Conservation (phyloP, 2,888 invertebrate genomes). For the Monoplex corrugatus region DNA sequence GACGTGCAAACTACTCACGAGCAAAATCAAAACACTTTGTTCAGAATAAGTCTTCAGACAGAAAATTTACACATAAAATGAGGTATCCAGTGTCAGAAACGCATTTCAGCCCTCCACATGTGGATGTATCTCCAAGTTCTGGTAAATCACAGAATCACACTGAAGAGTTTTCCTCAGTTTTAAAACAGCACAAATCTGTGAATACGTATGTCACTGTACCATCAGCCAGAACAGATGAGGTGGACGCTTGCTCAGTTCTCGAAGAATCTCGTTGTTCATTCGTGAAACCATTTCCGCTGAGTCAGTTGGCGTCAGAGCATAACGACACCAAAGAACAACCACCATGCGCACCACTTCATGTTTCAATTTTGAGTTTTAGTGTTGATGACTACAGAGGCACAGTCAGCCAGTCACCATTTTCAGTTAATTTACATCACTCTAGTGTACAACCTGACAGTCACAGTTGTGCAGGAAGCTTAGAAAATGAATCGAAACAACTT, state of each 20-base stretch:
- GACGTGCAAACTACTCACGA: neutral
- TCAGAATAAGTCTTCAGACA: neutral
- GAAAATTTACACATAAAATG: neutral
- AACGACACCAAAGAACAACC: neutral
- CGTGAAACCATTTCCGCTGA: conserved; percentile 26
- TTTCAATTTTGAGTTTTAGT: conserved; percentile 26
- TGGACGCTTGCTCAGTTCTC: neutral
- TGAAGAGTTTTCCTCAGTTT: neutral
- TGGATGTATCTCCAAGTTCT: neutral
- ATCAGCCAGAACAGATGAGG: neutral
- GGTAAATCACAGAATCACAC: neutral
- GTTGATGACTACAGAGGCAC: conserved; percentile 25
- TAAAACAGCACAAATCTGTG: neutral
- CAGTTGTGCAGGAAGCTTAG: neutral
- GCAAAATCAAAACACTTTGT: neutral
- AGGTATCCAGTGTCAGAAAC: neutral
- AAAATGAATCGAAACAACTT: neutral
- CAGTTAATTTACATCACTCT: neutral
- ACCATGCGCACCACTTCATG: neutral
- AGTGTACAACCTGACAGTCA: neutral
- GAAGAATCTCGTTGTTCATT: neutral
- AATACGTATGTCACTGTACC: conserved; percentile 32
- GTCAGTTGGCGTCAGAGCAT: neutral
- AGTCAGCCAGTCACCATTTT: neutral
- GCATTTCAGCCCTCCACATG: neutral